Conservation (phyloP, 2,888 invertebrate genomes). For the Synergus umbraculus region DNA sequence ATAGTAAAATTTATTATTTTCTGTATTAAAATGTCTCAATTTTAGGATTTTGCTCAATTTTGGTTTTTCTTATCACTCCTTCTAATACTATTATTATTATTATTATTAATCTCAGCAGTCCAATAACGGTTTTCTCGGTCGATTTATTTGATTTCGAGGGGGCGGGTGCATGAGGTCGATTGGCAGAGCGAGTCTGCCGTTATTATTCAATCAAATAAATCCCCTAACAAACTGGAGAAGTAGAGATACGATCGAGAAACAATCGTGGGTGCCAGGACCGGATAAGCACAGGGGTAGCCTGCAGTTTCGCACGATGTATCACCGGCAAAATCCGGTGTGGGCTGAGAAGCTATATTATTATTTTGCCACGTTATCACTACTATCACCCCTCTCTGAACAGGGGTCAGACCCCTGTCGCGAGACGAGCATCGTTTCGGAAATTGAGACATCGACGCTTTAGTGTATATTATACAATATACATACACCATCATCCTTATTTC, state of each 20-base stretch:
- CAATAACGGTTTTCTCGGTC: slow-evolving; percentile 15
- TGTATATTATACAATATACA: slow-evolving; percentile 15
- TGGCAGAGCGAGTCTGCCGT: slow-evolving; percentile 37
- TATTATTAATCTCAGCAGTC: slow-evolving; percentile 1
- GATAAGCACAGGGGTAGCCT: slow-evolving; percentile 48
- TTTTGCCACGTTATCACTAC: slow-evolving; percentile 68
- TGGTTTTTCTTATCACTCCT: not conserved
- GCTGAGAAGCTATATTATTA: slow-evolving; percentile 63
- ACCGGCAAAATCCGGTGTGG: slow-evolving; percentile 48
- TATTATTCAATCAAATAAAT: slow-evolving; percentile 69
- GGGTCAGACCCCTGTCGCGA: slow-evolving; percentile 46
- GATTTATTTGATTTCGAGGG: slow-evolving; percentile 23
- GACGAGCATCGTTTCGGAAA: slow-evolving; percentile 62
- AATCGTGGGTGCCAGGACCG: slow-evolving; percentile 52
- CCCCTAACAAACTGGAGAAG: slow-evolving; percentile 69
- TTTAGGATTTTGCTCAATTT: too few relatives aligned
- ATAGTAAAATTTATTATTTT: too few relatives aligned
- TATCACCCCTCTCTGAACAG: slow-evolving; percentile 59
- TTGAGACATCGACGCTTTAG: slow-evolving; percentile 71
- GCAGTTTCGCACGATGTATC: slow-evolving; percentile 49
- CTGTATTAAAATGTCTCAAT: too few relatives aligned
- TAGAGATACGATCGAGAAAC: slow-evolving; percentile 68
- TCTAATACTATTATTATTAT: not conserved
- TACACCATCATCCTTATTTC: slow-evolving; percentile 25
- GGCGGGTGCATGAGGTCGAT: slow-evolving; percentile 3